phyloP scores from a whole-genome alignment of 2,113 vertebrate species.

The Cryptotis parvus region DNA sequence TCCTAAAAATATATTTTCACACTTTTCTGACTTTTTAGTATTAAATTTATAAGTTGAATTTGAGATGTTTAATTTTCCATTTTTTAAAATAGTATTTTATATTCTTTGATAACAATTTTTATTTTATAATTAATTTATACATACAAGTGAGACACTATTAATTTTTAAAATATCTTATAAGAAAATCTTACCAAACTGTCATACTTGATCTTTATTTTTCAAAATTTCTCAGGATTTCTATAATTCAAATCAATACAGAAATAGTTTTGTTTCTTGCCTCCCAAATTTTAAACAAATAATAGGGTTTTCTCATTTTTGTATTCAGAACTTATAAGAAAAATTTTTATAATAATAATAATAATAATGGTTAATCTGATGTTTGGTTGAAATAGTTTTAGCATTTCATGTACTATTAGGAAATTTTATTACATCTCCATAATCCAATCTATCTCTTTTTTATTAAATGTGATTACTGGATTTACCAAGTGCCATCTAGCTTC shows the following conservation, averaged over 20 bases:
- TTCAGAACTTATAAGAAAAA: neutral
- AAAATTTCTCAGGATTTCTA: neutral
- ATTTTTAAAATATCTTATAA: conserved; percentile 37
- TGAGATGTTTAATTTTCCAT: neutral
- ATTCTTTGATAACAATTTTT: neutral
- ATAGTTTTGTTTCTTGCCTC: neutral
- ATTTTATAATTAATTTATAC: neutral
- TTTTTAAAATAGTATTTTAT: neutral
- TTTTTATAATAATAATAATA: conserved; percentile 3
- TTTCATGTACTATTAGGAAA: neutral
- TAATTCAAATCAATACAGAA: neutral
- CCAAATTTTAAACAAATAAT: neutral
- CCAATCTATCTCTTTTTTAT: neutral
- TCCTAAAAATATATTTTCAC: neutral
- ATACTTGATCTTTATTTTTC: neutral
- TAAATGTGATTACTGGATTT: neutral
- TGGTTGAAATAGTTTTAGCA: neutral
- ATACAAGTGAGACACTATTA: neutral
- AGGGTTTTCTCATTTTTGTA: conserved; percentile 31
- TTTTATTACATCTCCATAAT: neutral
- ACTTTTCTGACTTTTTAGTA: neutral
- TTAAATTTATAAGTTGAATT: conserved; percentile 4
- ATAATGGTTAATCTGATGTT: neutral
- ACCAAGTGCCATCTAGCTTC: neutral
- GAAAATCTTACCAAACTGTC: neutral